These are phyloP conservation scores for Drosophila teissieri DNA, from an alignment of 1,140 invertebrate species.

Conservation along the genomic window DNA sequence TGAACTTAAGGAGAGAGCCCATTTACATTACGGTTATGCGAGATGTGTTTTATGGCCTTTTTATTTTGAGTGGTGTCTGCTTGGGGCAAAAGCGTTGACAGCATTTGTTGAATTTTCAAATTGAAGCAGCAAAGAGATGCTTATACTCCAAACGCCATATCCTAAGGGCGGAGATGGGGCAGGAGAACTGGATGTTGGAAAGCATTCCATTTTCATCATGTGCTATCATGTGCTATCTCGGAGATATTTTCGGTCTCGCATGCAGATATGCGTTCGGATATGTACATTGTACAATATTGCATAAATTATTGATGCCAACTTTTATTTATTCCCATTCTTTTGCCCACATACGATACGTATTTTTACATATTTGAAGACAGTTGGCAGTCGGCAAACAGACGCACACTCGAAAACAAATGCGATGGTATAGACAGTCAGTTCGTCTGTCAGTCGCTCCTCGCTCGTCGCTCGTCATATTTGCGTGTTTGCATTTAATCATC, in stretches of 20 bases:
- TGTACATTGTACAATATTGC: constrained; percentile 68
- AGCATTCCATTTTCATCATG: constrained; percentile 76
- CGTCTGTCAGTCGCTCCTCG: constrained; percentile 42
- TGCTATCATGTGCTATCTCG: constrained; percentile 48
- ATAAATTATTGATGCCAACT: constrained; percentile 82
- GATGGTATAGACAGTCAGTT: constrained; percentile 39
- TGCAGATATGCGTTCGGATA: constrained; percentile 62
- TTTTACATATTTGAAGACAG: constrained; percentile 83
- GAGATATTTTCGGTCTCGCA: constrained; percentile 53
- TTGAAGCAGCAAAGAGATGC: constrained; percentile 36
- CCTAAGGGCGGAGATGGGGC: neutral
- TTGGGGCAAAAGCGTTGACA: constrained; percentile 63
- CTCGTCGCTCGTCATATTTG: constrained; percentile 75
- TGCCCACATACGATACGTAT: constrained; percentile 27
- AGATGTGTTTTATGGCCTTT: constrained; percentile 6
- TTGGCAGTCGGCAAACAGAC: constrained; percentile 73
- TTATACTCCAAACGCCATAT: constrained; percentile 17
- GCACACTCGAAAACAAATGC: constrained; percentile 20
- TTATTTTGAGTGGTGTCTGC: constrained; percentile 14
- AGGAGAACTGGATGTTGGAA: constrained; percentile 54
- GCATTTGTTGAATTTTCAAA: constrained; percentile 67
- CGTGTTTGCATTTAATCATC: constrained; percentile 83
- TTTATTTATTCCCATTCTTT: constrained; percentile 80
- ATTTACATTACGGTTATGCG: constrained; percentile 18
- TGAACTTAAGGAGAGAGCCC: neutral